These are phyloP conservation scores for Sarcophaga variegata DNA, from an alignment of 2,888 invertebrate species.

Conservation along the genomic window DNA sequence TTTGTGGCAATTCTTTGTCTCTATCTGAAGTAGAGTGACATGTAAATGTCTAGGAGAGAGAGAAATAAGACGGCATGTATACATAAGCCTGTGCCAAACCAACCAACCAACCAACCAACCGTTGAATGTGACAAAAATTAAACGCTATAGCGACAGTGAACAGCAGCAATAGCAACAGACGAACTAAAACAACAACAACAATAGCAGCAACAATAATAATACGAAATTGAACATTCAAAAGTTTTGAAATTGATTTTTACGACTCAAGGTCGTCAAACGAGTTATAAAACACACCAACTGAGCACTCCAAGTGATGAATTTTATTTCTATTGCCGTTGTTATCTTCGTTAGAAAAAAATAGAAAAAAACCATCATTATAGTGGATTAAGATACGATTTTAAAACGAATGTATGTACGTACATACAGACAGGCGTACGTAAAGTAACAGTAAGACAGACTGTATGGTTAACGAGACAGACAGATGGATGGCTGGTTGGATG, in stretches of 20 bases:
- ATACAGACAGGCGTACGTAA: no score
- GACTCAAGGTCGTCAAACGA: slow-evolving; percentile 80
- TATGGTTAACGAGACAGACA: no score
- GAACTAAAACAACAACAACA: slow-evolving; percentile 8
- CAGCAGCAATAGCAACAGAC: slow-evolving; percentile 19
- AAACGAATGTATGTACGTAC: not conserved
- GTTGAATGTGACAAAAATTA: slow-evolving; percentile 41
- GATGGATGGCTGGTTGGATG: no score
- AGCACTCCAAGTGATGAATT: slow-evolving; percentile 55
- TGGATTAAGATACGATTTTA: not conserved
- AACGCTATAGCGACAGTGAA: slow-evolving; percentile 6
- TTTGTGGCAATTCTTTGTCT: not conserved
- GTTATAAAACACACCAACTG: slow-evolving; percentile 70
- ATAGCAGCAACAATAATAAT: slow-evolving; percentile 41
- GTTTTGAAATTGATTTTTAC: slow-evolving; percentile 74
- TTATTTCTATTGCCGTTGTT: slow-evolving; percentile 24
- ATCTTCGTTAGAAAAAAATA: slow-evolving; percentile 25
- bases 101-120: slow-evolving; percentile 38
- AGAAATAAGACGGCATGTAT: no score
- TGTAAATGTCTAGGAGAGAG: slow-evolving; percentile 11
- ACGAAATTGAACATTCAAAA: slow-evolving; percentile 65
- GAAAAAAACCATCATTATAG: not conserved
- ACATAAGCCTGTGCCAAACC: not conserved
- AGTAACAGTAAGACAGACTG: no score
- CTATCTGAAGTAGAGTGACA: not conserved